Conservation (phyloP, 1,140 invertebrate genomes). For the Drosophila serrata region DNA sequence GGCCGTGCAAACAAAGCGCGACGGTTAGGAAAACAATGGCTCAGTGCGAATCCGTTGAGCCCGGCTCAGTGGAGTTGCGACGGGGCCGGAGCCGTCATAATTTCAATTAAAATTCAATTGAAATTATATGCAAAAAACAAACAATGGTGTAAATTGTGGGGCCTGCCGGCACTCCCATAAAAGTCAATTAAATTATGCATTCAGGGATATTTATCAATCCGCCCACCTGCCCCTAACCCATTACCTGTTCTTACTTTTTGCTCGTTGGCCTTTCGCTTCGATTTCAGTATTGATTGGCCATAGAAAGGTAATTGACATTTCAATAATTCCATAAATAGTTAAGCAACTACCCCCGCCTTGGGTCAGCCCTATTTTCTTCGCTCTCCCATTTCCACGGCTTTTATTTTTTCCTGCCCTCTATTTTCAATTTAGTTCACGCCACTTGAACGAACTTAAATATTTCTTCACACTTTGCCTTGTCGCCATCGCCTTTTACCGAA, state of each 20-base stretch:
- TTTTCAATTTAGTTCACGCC: constrained; percentile 57
- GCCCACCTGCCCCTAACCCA: neutral
- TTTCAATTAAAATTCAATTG: constrained; percentile 83
- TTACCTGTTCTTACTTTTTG: neutral
- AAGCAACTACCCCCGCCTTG: constrained; percentile 12
- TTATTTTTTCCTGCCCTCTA: constrained; percentile 32
- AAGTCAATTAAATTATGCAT: constrained; percentile 61
- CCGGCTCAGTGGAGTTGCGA: constrained; percentile 8
- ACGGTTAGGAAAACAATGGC: constrained; percentile 53
- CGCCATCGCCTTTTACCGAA: constrained; percentile 57
- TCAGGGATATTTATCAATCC: constrained; percentile 51
- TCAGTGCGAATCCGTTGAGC: constrained; percentile 46
- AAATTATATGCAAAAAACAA: constrained; percentile 77
- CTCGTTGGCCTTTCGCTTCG: constrained; percentile 23
- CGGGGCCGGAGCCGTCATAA: constrained; percentile 49
- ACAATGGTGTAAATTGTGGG: constrained; percentile 70
- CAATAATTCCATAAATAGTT: constrained; percentile 64
- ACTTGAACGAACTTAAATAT: constrained; percentile 74
- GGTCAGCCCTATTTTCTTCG: constrained; percentile 1
- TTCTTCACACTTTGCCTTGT: constrained; percentile 76
- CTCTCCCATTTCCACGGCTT: constrained; percentile 2
- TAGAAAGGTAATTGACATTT: constrained; percentile 59
- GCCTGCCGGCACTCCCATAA: constrained; percentile 38
- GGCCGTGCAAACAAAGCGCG: constrained; percentile 54
- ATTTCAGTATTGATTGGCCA: constrained; percentile 53